A percentile compares a stretch with the other conserved stretches of the same genome.
Evolutionary conservation across 2,797 vertebrate species (phyloP).

Genomic region (Falco rusticolus): DNA sequence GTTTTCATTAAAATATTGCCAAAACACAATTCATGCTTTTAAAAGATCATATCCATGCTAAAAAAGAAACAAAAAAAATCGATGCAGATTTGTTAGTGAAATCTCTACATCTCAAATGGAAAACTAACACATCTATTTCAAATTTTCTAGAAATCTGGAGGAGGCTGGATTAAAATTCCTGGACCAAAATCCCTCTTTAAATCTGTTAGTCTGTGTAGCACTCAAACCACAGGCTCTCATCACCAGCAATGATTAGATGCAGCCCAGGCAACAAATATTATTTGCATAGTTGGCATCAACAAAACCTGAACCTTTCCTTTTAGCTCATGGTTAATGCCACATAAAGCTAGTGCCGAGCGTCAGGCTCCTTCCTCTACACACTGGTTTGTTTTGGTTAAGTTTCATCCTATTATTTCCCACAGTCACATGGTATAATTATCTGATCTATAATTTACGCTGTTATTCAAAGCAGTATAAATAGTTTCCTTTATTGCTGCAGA

Average conservation of each 20-base stretch:
- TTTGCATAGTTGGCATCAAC: not conserved
- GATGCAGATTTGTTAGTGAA: not conserved
- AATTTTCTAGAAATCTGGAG: not conserved
- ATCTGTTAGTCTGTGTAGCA: not conserved
- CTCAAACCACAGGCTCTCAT: not conserved
- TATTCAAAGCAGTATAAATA: constrained; percentile 31
- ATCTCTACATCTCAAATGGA: not conserved
- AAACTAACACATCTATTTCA: not conserved
- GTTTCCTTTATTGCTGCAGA: constrained; percentile 2
- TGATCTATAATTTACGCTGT: constrained; percentile 7
- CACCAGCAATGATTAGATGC: not conserved
- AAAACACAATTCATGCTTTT: not conserved
- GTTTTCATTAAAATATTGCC: not conserved
- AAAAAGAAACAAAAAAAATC: not conserved
- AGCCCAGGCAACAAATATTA: not conserved
- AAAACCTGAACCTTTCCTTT: not conserved
- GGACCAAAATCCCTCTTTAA: not conserved
- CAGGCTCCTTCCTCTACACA: not conserved
- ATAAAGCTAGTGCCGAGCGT: not conserved
- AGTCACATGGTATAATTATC: constrained; percentile 17
- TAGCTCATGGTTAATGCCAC: not conserved
- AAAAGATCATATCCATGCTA: not conserved
- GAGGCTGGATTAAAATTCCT: constrained; percentile 11
- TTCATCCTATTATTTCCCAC: not conserved
- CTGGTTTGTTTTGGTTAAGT: constrained; percentile 15